phyloP scores from a whole-genome alignment of 2,888 invertebrate species.

The Unio pictorum region DNA sequence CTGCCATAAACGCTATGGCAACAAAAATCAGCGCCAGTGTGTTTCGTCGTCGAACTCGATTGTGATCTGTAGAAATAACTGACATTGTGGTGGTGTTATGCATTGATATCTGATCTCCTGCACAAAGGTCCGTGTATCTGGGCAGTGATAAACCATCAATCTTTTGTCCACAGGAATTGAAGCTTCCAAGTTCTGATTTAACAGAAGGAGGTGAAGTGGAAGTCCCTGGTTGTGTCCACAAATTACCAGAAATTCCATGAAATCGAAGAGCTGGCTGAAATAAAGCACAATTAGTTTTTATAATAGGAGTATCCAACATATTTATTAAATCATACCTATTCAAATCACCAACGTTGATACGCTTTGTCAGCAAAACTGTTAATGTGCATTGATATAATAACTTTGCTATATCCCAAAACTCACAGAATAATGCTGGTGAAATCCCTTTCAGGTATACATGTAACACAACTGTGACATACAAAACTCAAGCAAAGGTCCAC shows the following conservation, averaged over 20 bases:
- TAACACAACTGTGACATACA: too few species aligned
- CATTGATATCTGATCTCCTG: constrained; percentile 14
- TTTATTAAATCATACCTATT: too few species aligned
- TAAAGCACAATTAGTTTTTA: background rate
- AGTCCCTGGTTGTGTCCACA: constrained; percentile 22
- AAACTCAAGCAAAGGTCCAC: too few species aligned
- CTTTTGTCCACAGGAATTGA: constrained; percentile 15
- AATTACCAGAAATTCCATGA: constrained; percentile 25
- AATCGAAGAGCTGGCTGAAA: constrained; percentile 33
- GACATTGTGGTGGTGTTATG: constrained; percentile 13
- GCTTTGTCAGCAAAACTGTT: too few species aligned
- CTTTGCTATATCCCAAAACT: too few species aligned
- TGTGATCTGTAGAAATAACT: constrained; percentile 19
- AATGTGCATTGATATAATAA: too few species aligned
- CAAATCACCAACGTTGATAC: too few species aligned
- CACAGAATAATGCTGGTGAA: too few species aligned
- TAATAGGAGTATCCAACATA: too few species aligned
- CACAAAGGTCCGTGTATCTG: too few species aligned
- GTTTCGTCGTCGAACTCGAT: constrained; percentile 31
- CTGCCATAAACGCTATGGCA: constrained; percentile 38
- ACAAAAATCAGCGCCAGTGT: constrained; percentile 39
- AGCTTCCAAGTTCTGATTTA: constrained; percentile 21
- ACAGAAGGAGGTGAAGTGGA: constrained; percentile 16
- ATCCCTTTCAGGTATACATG: too few species aligned
- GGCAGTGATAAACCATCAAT: too few species aligned